phyloP scores from a whole-genome alignment of 35 echinoderm and acorn worm species.

The Heliocidaris tuberculata region DNA sequence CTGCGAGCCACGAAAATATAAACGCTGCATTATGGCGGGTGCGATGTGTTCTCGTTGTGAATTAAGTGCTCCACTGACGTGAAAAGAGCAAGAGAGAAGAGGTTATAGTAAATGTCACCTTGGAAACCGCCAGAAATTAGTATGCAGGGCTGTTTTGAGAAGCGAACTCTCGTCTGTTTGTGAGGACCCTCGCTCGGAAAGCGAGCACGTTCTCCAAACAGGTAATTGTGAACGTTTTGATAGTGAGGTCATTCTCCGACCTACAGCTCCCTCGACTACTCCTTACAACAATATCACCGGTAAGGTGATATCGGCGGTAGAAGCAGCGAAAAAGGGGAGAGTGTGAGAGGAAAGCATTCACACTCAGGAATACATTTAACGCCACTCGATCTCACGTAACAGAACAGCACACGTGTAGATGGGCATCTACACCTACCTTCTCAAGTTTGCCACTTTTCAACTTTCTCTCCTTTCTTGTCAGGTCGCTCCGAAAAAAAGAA shows the following conservation, averaged over 20 bases:
- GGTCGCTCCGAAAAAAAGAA: neutral
- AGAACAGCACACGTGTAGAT: constrained; percentile 40
- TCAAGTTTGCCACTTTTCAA: constrained; percentile 39
- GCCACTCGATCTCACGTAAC: constrained; percentile 43
- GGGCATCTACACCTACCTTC: constrained; percentile 41
- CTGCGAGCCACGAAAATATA: constrained; percentile 20
- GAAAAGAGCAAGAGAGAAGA: constrained; percentile 26
- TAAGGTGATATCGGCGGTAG: constrained; percentile 50
- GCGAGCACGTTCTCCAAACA: constrained; percentile 46
- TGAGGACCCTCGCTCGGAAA: constrained; percentile 5
- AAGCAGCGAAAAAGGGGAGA: constrained; percentile 42
- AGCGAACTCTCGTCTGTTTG: constrained; percentile 33
- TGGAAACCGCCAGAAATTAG: constrained; percentile 45
- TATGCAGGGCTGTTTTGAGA: constrained; percentile 42
- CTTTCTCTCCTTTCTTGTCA: constrained; percentile 27
- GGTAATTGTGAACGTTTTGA: constrained; percentile 53
- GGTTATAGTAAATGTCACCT: constrained; percentile 40
- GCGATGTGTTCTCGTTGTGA: constrained; percentile 8
- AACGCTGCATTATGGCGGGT: constrained; percentile 4
- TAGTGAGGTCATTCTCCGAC: constrained; percentile 49
- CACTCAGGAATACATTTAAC: constrained; percentile 43
- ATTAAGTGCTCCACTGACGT: constrained; percentile 21
- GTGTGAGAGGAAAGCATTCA: constrained; percentile 34
- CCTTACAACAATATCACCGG: constrained; percentile 31
- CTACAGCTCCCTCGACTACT: constrained; percentile 40